phyloP scores from a whole-genome alignment of 2,797 vertebrate genomes.

The Ceryle rudis region DNA sequence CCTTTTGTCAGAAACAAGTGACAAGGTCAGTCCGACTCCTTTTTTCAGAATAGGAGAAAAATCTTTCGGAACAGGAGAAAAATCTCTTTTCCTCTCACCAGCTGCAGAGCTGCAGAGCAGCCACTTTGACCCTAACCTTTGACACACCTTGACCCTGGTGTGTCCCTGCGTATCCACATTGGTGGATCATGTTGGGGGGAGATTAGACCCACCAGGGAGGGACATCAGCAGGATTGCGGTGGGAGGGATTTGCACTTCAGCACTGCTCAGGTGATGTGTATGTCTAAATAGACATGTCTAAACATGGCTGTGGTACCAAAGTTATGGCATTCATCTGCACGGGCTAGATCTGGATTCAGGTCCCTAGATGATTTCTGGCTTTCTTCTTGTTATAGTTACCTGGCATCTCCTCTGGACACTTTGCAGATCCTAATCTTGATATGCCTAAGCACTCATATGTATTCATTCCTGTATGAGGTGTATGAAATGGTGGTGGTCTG shows the following conservation, averaged over 20 bases:
- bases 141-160: too few relatives aligned
- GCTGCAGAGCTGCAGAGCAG: not conserved
- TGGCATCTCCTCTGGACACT: not conserved
- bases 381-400: not conserved
- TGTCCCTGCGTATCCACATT: accelerated
- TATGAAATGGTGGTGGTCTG: not conserved
- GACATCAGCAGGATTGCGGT: not conserved
- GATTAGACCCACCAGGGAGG: not conserved
- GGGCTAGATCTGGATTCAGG: not conserved
- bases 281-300: not conserved
- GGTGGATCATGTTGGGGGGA: accelerated
- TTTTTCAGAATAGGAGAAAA: not conserved
- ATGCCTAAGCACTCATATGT: not conserved
- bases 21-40: not conserved
- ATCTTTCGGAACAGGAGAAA: not conserved
- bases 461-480: not conserved
- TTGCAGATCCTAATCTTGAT: not conserved
- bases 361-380: not conserved
- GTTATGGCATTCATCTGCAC: not conserved
- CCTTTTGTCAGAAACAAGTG: accelerated
- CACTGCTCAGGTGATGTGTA: not conserved
- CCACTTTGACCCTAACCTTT: not conserved
- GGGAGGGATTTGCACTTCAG: not conserved
- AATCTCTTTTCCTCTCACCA: not conserved
- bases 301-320: not conserved